phyloP scores from a whole-genome alignment of 2,113 vertebrate genomes.

The Emydocephalus ijimae region DNA sequence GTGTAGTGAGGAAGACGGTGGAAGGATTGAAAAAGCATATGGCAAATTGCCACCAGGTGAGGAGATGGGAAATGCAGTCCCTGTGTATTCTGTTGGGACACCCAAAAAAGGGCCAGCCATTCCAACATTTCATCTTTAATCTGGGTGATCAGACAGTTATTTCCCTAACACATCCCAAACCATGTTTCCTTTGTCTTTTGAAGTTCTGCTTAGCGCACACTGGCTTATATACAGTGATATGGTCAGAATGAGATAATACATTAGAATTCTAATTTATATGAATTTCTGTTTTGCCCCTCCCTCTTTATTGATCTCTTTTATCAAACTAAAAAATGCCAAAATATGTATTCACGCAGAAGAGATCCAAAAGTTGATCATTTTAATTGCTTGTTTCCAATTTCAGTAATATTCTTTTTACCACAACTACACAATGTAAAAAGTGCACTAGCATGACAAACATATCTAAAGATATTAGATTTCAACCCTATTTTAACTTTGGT shows the following conservation, averaged over 20 bases:
- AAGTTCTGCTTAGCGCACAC: background rate
- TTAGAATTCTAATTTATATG: background rate
- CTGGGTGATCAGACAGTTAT: background rate
- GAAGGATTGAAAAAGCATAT: slow-evolving; percentile 94
- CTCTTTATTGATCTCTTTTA: background rate
- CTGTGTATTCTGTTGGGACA: background rate
- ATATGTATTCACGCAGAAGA: background rate
- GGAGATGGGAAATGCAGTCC: background rate
- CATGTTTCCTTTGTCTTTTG: background rate
- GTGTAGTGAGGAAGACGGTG: slow-evolving; percentile 90
- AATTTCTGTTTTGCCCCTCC: background rate
- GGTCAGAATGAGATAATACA: background rate
- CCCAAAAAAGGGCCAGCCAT: background rate
- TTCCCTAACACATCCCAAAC: background rate
- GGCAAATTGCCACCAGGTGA: slow-evolving; percentile 86
- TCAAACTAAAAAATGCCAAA: background rate
- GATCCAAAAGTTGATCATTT: background rate
- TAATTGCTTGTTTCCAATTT: background rate
- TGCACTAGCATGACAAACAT: background rate
- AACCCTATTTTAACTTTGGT: background rate
- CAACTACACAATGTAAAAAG: background rate
- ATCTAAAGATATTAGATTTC: background rate
- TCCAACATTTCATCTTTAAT: background rate
- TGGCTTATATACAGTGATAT: background rate
- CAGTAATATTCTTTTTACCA: background rate